Percentiles rank a stretch among this genome's conserved stretches.
Evolutionary conservation across 2,888 invertebrate genomes (phyloP).

Genomic region (Cosmia pyralina): DNA sequence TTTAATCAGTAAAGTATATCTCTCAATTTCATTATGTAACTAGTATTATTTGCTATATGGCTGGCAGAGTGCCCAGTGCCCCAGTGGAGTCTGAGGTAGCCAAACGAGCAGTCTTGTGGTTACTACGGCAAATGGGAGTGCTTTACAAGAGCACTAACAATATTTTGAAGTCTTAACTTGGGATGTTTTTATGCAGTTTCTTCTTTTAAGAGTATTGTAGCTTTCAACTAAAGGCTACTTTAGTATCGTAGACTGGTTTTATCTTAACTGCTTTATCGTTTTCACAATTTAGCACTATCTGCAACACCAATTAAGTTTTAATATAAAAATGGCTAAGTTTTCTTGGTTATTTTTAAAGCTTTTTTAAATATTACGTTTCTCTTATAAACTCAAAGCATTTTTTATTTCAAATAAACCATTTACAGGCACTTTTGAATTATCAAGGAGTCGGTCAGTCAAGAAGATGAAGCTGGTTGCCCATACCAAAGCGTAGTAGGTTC

Average conservation of each 20-base stretch:
- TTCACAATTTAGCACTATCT: background rate
- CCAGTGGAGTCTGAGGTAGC: conserved; percentile 21
- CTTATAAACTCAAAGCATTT: background rate
- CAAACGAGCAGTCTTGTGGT: conserved; percentile 48
- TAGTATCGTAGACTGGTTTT: background rate
- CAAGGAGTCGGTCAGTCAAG: background rate
- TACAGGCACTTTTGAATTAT: background rate
- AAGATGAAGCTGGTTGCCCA: background rate
- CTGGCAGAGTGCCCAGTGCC: conserved; percentile 45
- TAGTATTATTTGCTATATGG: conserved; percentile 33
- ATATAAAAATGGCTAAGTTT: background rate
- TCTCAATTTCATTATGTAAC: conserved; percentile 35
- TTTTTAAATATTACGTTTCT: background rate
- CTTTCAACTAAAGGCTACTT: background rate
- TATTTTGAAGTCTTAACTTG: conserved; percentile 24
- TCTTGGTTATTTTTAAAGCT: background rate
- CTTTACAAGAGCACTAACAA: conserved; percentile 46
- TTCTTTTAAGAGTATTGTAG: conserved; percentile 18
- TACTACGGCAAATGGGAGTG: conserved; percentile 40
- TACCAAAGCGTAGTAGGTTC: background rate
- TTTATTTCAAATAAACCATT: background rate
- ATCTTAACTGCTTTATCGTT: background rate
- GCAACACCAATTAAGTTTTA: background rate
- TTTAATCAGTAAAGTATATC: conserved; percentile 31
- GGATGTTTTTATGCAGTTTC: background rate